Evolutionary conservation across 2,888 invertebrate species (phyloP), one percentile per base, ranked within the genome.

Genomic region (Dinocampus coccinellae): DNA sequence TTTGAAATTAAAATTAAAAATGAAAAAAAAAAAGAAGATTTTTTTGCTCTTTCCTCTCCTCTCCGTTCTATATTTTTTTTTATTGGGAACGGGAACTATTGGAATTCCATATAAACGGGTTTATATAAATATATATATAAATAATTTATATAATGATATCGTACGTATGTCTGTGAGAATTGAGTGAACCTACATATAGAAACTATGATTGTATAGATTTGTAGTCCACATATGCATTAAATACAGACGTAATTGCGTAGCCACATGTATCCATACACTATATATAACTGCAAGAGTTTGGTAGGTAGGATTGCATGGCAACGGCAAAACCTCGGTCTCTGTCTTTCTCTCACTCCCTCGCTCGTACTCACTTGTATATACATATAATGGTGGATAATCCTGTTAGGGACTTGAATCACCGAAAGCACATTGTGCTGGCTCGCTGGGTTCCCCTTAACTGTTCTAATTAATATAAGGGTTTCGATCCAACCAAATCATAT

Each of bases 381-480:
- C n/a, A n/a, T n/a, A 7, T 29, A 16, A 47, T 47, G 47, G 16
- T 16, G 73, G 72, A 72, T 85, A 85, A 85, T 85, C 84, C 84
- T 81, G 83, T 85, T 85, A 85, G 83, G 85, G 81, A 78, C 63
- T 78, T 79, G 83, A 85, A 84, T 83, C 84, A 82, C 82, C 84
- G 81, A 83, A 83, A 84, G 83, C 83, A 81, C 81, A 81, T 83
- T 81, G 81, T 79, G 55, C 69, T 22, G 72, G 70, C 69, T 42
- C 63, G 52, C 65, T 81, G 80, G 82, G 81, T 81, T 80, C 78
- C 79, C 82, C 55, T 82, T 84, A 85, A 85, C 84, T 81, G 83
- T 79, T 83, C 84, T 84, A 85, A 85, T 85, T 85, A 85, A 85
- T 84, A 85, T 84, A 83, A 85, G 84, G 81, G 80, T 79, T 82